Conservation (phyloP, 2,888 invertebrate genomes). For the Elysia crispata region DNA sequence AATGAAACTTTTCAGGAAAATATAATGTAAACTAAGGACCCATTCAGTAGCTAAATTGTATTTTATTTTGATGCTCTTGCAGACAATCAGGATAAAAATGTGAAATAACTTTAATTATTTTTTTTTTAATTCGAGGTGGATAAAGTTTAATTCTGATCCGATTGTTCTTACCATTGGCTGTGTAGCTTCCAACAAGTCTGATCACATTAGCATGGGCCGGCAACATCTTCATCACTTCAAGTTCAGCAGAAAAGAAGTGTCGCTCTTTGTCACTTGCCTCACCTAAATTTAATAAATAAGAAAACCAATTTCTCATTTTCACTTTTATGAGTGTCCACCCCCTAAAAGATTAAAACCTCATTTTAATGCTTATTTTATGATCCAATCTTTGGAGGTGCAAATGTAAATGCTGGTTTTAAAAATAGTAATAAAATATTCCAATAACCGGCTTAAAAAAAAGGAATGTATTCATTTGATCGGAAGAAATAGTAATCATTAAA, state of each 20-base stretch:
- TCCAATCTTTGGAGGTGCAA: too few relatives aligned
- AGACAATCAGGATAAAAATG: too few relatives aligned
- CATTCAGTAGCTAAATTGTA: too few relatives aligned
- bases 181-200: constrained; percentile 69
- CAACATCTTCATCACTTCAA: constrained; percentile 70
- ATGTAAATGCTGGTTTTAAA: too few relatives aligned
- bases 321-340: background rate
- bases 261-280: constrained; percentile 69
- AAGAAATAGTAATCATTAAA: too few relatives aligned
- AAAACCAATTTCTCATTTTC: background rate
- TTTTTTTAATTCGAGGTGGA: background rate
- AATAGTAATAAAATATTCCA: too few relatives aligned
- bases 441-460: too few relatives aligned
- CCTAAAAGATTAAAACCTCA: background rate
- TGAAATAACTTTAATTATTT: too few relatives aligned
- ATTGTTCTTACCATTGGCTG: constrained; percentile 62
- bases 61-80: too few relatives aligned
- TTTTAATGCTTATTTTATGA: background rate
- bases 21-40: too few relatives aligned
- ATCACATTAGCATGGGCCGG: constrained; percentile 69
- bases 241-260: constrained; percentile 68
- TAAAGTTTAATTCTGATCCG: background rate
- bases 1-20: too few relatives aligned
- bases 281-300: constrained; percentile 51
- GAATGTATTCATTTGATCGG: too few relatives aligned